phyloP scores from a whole-genome alignment of 2,888 invertebrate species.

The Autographa pulchrina region DNA sequence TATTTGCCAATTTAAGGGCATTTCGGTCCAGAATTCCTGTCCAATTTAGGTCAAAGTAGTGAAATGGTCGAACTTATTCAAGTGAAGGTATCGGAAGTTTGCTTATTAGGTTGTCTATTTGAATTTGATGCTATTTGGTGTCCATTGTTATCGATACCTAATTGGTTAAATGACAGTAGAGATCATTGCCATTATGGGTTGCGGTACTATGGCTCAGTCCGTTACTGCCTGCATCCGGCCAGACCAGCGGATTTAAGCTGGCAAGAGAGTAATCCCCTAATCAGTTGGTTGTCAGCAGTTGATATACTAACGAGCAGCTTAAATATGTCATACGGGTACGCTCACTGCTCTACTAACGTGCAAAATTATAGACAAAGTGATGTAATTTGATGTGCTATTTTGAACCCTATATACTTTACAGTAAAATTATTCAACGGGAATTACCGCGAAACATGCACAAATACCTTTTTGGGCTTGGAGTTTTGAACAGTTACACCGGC shows the following conservation, averaged over 20 bases:
- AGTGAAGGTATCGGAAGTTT: constrained; percentile 2
- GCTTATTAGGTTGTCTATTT: not conserved
- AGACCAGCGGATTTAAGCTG: not conserved
- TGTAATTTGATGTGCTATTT: not conserved
- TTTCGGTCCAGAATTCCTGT: constrained; percentile 30
- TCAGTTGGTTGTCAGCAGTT: constrained; percentile 10
- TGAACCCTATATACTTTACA: not conserved
- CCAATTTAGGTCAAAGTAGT: constrained; percentile 14
- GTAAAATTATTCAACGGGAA: no score
- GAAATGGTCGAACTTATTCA: constrained; percentile 13
- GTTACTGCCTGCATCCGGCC: not conserved
- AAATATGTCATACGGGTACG: constrained; percentile 6
- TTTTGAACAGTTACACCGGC: no score
- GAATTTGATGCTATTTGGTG: not conserved
- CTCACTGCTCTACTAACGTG: not conserved
- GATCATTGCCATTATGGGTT: not conserved
- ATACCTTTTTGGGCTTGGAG: no score
- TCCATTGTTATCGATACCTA: not conserved
- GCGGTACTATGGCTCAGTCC: not conserved
- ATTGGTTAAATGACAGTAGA: not conserved
- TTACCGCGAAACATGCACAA: no score
- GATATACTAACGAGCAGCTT: constrained; percentile 8
- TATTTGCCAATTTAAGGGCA: constrained; percentile 48
- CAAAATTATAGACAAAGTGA: not conserved
- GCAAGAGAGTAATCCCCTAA: constrained; percentile 8